phyloP scores from a whole-genome alignment of 1,140 invertebrate genomes.

The Mylabris phalerata region DNA sequence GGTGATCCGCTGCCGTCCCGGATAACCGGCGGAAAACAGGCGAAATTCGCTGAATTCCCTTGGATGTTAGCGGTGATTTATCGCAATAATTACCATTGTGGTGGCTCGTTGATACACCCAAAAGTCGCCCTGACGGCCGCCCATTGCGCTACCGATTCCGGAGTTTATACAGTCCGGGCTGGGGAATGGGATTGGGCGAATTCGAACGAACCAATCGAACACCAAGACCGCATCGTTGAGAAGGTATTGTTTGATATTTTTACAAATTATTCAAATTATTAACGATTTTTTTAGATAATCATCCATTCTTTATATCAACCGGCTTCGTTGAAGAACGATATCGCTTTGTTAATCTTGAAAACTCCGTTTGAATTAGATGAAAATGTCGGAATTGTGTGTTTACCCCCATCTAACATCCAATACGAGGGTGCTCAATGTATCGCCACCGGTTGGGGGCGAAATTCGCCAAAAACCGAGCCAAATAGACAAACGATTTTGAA shows the following conservation, averaged over 20 bases:
- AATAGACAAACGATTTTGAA: slow-evolving; percentile 47
- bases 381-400: slow-evolving; percentile 48
- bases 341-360: slow-evolving; percentile 59
- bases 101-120: slow-evolving; percentile 38
- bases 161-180: slow-evolving; percentile 41
- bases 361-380: slow-evolving; percentile 46
- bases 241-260: not conserved
- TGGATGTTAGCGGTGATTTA: slow-evolving; percentile 36
- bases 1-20: not conserved
- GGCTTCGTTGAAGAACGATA: slow-evolving; percentile 57
- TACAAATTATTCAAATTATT: not conserved
- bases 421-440: slow-evolving; percentile 43
- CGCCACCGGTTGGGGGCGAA: slow-evolving; percentile 62
- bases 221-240: slow-evolving; percentile 39
- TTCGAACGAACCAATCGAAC: slow-evolving; percentile 43
- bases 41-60: slow-evolving; percentile 36
- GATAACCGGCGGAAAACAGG: slow-evolving; percentile 16
- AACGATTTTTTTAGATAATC: slow-evolving; percentile 15
- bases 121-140: slow-evolving; percentile 38
- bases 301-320: slow-evolving; percentile 31
- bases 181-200: slow-evolving; percentile 52
- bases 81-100: slow-evolving; percentile 29
- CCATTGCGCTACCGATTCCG: slow-evolving; percentile 29
- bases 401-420: slow-evolving; percentile 35
- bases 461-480: slow-evolving; percentile 45